Percentiles rank a stretch among this genome's conserved stretches.
phyloP scores from a whole-genome alignment of 1,140 invertebrate genomes.

The Schlechtendalia chinensis region DNA sequence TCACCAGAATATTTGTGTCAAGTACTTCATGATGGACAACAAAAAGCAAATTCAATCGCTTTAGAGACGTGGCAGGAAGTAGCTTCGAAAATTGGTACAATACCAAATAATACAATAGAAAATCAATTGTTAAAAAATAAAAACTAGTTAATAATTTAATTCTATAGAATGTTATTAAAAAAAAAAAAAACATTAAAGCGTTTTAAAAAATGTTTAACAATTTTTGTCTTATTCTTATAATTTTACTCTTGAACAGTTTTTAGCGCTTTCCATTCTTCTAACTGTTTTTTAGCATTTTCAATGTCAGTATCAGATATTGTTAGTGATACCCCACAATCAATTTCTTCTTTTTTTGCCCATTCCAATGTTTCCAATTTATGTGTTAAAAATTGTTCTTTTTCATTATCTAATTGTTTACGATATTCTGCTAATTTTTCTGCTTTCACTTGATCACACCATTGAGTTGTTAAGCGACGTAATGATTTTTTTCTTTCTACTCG shows the following conservation, averaged over 20 bases:
- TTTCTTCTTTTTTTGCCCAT: constrained; percentile 71
- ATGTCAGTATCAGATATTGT: constrained; percentile 69
- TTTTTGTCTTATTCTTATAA: neutral
- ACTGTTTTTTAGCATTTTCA: constrained; percentile 60
- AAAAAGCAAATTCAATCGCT: constrained; percentile 69
- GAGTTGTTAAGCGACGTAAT: constrained; percentile 64
- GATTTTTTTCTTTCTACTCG: constrained; percentile 64
- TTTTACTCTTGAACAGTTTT: constrained; percentile 17
- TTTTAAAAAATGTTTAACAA: neutral
- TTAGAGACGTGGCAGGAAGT: constrained; percentile 70
- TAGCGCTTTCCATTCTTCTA: constrained; percentile 54
- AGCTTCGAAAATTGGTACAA: constrained; percentile 62
- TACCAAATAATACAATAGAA: neutral
- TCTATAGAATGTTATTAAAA: constrained; percentile 11
- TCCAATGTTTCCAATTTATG: constrained; percentile 62
- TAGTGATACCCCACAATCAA: constrained; percentile 63
- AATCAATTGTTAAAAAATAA: neutral
- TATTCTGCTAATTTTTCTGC: constrained; percentile 66
- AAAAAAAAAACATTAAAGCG: constrained; percentile 3
- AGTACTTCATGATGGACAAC: constrained; percentile 69
- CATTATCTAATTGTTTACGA: constrained; percentile 62
- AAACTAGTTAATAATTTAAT: constrained; percentile 11
- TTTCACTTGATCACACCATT: constrained; percentile 67
- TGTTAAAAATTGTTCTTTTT: constrained; percentile 68
- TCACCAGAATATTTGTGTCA: constrained; percentile 65